phyloP scores from a whole-genome alignment of 2,888 invertebrate species.

The Eulithis prunata region DNA sequence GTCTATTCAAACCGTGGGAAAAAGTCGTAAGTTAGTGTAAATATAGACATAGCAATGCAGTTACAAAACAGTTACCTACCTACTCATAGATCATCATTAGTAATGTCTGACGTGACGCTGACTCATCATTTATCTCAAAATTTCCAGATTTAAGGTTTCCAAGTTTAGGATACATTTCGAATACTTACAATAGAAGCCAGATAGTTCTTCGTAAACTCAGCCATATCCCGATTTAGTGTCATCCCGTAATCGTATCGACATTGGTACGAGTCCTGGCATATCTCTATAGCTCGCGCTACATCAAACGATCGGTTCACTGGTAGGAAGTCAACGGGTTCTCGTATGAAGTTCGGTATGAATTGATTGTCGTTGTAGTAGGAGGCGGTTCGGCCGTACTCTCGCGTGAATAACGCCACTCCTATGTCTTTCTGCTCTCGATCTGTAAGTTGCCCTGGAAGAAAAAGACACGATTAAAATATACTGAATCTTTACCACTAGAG shows the following conservation, averaged over 20 bases:
- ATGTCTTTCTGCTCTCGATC: constrained; percentile 89
- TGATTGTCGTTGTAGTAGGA: constrained; percentile 91
- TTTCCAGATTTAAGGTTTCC: neutral
- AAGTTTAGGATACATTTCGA: neutral
- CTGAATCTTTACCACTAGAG: neutral
- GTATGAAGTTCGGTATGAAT: constrained; percentile 90
- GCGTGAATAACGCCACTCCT: constrained; percentile 90
- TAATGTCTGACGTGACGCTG: neutral
- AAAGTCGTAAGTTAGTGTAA: neutral
- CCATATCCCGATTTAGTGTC: constrained; percentile 93
- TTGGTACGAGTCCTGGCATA: constrained; percentile 93
- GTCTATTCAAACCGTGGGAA: constrained; percentile 26
- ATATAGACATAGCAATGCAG: neutral
- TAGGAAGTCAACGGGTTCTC: constrained; percentile 88
- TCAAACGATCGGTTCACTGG: constrained; percentile 89
- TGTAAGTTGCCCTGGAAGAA: constrained; percentile 88
- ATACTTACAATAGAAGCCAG: constrained; percentile 85
- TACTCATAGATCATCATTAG: too few species aligned
- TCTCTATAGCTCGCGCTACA: constrained; percentile 85
- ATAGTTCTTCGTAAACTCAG: constrained; percentile 94
- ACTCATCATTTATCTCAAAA: neutral
- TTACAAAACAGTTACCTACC: too few species aligned
- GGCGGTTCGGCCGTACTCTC: constrained; percentile 92
- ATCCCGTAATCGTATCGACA: constrained; percentile 95
- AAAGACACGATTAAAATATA: neutral